Percentiles rank a stretch among this genome's conserved stretches.
Conservation (phyloP, 1,140 invertebrate species). For the Alviniconcha marisindica region DNA sequence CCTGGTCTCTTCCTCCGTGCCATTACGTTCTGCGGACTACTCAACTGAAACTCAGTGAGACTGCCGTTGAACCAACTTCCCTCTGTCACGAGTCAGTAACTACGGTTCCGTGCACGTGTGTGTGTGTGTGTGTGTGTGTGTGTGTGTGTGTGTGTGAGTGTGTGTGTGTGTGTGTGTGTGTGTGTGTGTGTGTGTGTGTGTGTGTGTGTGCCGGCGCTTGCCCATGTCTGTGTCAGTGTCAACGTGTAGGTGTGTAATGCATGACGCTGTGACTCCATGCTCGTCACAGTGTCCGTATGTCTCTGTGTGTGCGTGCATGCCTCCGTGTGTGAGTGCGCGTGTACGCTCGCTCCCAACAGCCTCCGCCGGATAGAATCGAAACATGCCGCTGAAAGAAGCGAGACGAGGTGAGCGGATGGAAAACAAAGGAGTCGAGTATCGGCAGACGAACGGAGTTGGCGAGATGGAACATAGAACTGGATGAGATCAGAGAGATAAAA, state of each 20-base stretch:
- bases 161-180: conserved; percentile 26
- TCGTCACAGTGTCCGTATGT: background rate
- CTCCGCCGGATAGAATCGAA: too few relatives aligned
- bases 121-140: conserved; percentile 1
- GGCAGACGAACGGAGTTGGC: too few relatives aligned
- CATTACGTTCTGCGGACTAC: too few relatives aligned
- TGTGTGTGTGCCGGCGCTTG: conserved; percentile 20
- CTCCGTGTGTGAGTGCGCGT: background rate
- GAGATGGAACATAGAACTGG: too few relatives aligned
- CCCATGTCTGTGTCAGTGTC: background rate
- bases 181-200: conserved; percentile 35
- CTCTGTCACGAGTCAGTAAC: too few relatives aligned
- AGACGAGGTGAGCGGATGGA: too few relatives aligned
- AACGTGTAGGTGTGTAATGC: background rate
- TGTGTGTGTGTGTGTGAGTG: background rate
- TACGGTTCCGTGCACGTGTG: background rate
- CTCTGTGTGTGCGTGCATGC: background rate
- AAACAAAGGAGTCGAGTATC: too few relatives aligned
- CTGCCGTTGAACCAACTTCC: too few relatives aligned
- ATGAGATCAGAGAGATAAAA: too few relatives aligned
- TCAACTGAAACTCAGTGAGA: too few relatives aligned
- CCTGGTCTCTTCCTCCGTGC: too few relatives aligned
- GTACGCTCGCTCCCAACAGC: background rate
- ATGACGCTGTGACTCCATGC: background rate
- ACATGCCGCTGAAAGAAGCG: too few relatives aligned